Percentiles rank a stretch among this genome's conserved stretches.
Conservation (phyloP, 2,888 invertebrate genomes). For the Chloroclystis v-ata region DNA sequence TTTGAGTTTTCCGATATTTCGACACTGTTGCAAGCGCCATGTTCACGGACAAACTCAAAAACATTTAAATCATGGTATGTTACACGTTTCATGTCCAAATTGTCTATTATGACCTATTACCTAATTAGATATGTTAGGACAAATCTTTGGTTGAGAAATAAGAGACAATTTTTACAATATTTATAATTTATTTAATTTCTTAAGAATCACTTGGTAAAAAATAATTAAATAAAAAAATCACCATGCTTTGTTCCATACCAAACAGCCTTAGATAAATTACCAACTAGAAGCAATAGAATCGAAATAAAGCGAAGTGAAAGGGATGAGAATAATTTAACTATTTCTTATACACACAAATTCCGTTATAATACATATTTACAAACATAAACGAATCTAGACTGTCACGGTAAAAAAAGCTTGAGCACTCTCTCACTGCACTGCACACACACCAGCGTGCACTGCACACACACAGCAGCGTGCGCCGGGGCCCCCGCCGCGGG, state of each 20-base stretch:
- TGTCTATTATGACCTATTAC: too few relatives aligned
- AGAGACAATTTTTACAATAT: conserved; percentile 9
- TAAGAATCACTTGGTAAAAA: conserved; percentile 29
- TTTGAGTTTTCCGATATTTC: too few relatives aligned
- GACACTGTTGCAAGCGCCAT: too few relatives aligned
- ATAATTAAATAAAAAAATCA: conserved; percentile 18
- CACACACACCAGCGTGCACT: conserved; percentile 8
- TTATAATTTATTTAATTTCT: conserved; percentile 29
- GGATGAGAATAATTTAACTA: conserved; percentile 58
- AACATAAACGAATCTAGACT: conserved; percentile 72
- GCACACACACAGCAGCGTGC: background rate
- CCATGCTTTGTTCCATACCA: conserved; percentile 23
- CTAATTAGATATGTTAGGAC: too few relatives aligned
- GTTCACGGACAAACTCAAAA: too few relatives aligned
- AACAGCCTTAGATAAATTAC: conserved; percentile 23
- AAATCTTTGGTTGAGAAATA: background rate
- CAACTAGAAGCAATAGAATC: conserved; percentile 18
- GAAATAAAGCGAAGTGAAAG: conserved; percentile 31
- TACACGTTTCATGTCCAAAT: too few relatives aligned
- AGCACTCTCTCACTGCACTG: conserved; percentile 39
- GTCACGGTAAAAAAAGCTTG: conserved; percentile 73
- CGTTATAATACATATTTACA: conserved; percentile 79
- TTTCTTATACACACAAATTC: conserved; percentile 73
- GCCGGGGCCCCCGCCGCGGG: background rate
- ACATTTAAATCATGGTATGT: too few relatives aligned